A percentile compares a stretch with the other conserved stretches of the same genome.
These are phyloP conservation scores for Pelagia noctiluca DNA, from an alignment of 30 jellyfish, hydroid and myxozoan species.

Conservation along the genomic window DNA sequence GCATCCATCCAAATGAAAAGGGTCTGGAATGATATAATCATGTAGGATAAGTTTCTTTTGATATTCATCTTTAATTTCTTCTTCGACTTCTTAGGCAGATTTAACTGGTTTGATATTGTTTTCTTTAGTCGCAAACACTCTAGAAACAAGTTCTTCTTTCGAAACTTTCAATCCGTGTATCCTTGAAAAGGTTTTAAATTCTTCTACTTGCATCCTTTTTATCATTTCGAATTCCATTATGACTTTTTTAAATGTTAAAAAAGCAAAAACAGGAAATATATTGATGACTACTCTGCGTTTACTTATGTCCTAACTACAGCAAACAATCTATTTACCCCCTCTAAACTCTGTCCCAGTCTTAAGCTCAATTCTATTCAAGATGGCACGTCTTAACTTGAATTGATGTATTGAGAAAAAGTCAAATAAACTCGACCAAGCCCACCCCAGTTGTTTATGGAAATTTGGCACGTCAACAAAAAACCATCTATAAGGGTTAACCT, in stretches of 20 bases:
- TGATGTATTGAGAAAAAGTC: constrained; percentile 26
- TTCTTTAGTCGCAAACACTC: constrained; percentile 37
- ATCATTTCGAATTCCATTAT: constrained; percentile 17
- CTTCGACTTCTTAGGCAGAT: constrained; percentile 28
- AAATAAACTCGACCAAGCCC: neutral
- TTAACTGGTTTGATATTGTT: constrained; percentile 10
- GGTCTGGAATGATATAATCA: constrained; percentile 42
- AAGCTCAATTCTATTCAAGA: neutral
- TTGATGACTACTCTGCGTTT: neutral
- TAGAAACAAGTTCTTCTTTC: constrained; percentile 30
- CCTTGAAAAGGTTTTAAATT: constrained; percentile 10
- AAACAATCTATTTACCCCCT: constrained; percentile 19
- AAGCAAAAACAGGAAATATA: neutral
- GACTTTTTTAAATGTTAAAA: neutral
- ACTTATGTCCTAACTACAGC: neutral
- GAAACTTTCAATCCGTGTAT: neutral
- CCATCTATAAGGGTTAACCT: too few relatives aligned
- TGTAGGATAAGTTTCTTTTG: constrained; percentile 6
- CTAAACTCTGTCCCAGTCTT: constrained; percentile 23
- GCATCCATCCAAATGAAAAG: constrained; percentile 45
- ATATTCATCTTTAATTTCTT: constrained; percentile 18
- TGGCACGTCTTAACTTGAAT: constrained; percentile 23
- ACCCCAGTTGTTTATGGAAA: constrained; percentile 7
- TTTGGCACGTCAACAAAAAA: neutral
- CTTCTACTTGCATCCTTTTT: constrained; percentile 15